Evolutionary conservation across 2,113 vertebrate genomes (phyloP).

Genomic region (Thinocorus orbignyianus): DNA sequence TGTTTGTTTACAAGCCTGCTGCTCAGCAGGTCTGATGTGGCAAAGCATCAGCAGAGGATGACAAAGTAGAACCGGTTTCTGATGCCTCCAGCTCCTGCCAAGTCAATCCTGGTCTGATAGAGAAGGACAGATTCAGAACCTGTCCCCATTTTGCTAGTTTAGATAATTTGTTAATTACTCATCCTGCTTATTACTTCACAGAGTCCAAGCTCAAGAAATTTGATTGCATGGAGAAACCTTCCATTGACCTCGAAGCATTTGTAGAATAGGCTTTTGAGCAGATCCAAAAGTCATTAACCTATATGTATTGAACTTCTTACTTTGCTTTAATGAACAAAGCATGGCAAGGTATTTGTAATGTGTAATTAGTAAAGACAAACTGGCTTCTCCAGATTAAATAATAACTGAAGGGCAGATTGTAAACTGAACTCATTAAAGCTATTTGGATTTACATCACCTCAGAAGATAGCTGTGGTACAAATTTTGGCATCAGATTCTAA

Average conservation of each 20-base stretch:
- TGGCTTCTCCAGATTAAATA: conserved; percentile 28
- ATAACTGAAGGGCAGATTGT: neutral
- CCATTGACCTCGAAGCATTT: neutral
- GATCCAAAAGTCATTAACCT: conserved; percentile 26
- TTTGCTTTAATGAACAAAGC: conserved; percentile 4
- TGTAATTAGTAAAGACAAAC: conserved; percentile 13
- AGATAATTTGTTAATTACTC: conserved; percentile 11
- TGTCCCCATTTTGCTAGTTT: neutral
- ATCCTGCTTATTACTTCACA: neutral
- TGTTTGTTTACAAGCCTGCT: conserved; percentile 41
- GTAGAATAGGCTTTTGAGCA: neutral
- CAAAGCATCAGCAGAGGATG: neutral
- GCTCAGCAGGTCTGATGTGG: neutral
- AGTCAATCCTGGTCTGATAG: neutral
- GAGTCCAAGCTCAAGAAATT: neutral
- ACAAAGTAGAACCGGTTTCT: neutral
- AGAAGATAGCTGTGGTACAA: neutral
- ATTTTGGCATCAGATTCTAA: neutral
- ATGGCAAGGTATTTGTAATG: neutral
- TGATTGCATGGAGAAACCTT: neutral
- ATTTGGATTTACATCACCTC: neutral
- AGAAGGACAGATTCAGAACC: neutral
- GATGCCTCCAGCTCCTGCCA: neutral
- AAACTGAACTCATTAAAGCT: conserved; percentile 8
- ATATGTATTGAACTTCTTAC: neutral